Conservation (phyloP, 2,888 invertebrate species). For the Hypercompe scribonia region DNA sequence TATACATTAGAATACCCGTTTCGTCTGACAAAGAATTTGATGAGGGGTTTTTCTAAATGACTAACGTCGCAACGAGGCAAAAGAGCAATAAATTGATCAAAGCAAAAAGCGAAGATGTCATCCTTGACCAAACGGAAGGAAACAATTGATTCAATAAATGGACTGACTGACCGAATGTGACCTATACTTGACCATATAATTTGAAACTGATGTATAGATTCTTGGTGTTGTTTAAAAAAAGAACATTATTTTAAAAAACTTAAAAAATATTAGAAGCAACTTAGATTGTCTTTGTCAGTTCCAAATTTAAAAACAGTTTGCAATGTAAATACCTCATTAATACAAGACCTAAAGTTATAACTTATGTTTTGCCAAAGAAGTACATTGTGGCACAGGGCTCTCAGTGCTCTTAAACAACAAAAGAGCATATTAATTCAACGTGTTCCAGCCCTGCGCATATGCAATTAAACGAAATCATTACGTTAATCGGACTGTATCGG, state of each 20-base stretch:
- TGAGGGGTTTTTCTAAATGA: slow-evolving; percentile 25
- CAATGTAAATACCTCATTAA: no score
- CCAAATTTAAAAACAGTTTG: not conserved
- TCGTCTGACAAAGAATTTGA: not conserved
- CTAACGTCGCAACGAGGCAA: slow-evolving; percentile 29
- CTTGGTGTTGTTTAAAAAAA: not conserved
- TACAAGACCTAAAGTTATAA: no score
- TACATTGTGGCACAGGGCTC: no score
- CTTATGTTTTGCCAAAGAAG: no score
- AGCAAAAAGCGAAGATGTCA: slow-evolving; percentile 57
- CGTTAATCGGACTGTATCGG: no score
- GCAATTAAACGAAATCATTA: no score
- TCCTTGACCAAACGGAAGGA: slow-evolving; percentile 69
- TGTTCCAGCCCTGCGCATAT: no score
- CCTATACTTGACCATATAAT: slow-evolving; percentile 59
- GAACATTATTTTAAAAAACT: not conserved
- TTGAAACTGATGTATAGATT: not conserved
- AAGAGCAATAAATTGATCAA: slow-evolving; percentile 49
- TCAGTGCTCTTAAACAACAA: no score
- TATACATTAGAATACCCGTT: not conserved
- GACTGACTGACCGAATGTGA: slow-evolving; percentile 50
- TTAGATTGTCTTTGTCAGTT: not conserved
- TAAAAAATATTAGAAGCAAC: not conserved
- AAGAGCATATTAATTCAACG: no score
- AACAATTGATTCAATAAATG: slow-evolving; percentile 77